Evolutionary conservation across 64 coral and sea anemone species (phyloP).

Genomic region (Stylophora pistillata): DNA sequence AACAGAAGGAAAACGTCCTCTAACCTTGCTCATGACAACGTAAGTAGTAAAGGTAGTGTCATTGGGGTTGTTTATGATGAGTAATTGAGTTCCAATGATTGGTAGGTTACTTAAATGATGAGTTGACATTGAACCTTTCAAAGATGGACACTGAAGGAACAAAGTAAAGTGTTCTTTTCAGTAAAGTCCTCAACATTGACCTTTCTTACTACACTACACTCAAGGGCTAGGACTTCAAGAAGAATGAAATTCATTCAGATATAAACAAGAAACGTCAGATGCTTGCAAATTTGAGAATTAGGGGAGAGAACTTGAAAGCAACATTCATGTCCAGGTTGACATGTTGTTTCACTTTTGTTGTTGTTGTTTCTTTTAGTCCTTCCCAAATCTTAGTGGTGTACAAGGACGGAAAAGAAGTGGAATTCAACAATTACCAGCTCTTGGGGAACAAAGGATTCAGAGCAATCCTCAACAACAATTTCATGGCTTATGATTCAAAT

Average conservation of each 20-base stretch:
- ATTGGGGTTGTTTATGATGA: not conserved
- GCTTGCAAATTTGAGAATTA: too few species aligned
- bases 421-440: slow-evolving; percentile 44
- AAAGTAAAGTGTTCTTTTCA: too few species aligned
- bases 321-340: not conserved
- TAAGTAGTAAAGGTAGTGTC: slow-evolving; percentile 38
- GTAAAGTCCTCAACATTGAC: too few species aligned
- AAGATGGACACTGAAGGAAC: not conserved
- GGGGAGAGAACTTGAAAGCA: too few species aligned
- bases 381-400: slow-evolving; percentile 83
- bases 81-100: not conserved
- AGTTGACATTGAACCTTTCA: too few species aligned
- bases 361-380: slow-evolving; percentile 48
- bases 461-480: slow-evolving; percentile 22
- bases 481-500: slow-evolving; percentile 8
- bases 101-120: too few species aligned
- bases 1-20: slow-evolving; percentile 60
- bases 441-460: slow-evolving; percentile 45
- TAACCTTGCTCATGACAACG: slow-evolving; percentile 24
- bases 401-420: slow-evolving; percentile 55
- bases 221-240: too few species aligned
- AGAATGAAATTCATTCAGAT: too few species aligned
- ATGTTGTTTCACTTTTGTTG: too few species aligned
- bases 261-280: too few species aligned
- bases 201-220: too few species aligned